These are phyloP conservation scores for Sebastes steindachneri DNA, from an alignment of 2,797 vertebrate genomes.

Conservation along the genomic window DNA sequence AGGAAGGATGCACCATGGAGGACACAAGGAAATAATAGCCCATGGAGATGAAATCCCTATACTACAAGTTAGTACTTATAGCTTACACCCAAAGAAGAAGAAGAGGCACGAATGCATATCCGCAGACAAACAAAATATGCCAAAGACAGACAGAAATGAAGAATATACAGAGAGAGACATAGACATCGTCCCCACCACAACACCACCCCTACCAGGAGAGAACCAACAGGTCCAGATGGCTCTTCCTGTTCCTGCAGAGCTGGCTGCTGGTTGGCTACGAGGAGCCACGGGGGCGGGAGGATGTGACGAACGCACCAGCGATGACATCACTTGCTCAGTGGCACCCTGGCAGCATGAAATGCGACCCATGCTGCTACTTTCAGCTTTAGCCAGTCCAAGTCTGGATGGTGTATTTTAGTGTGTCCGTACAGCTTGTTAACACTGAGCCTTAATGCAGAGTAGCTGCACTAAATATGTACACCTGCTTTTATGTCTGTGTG, in stretches of 20 bases:
- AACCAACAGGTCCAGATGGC: slow-evolving; percentile 83
- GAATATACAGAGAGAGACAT: background rate
- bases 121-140: background rate
- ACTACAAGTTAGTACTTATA: background rate
- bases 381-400: slow-evolving; percentile 32
- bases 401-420: slow-evolving; percentile 48
- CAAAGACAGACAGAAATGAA: background rate
- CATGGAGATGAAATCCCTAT: background rate
- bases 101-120: background rate
- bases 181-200: slow-evolving; percentile 11
- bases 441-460: background rate
- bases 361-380: slow-evolving; percentile 50
- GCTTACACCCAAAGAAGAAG: background rate
- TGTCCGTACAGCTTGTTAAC: slow-evolving; percentile 12
- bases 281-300: slow-evolving; percentile 53
- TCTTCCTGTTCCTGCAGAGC: slow-evolving; percentile 74
- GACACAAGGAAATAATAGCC: slow-evolving; percentile 8
- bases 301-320: slow-evolving; percentile 60
- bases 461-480: slow-evolving; percentile 1
- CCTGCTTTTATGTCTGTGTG: slow-evolving; percentile 4
- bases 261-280: slow-evolving; percentile 63
- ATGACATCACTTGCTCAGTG: slow-evolving; percentile 68
- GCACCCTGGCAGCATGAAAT: slow-evolving; percentile 60
- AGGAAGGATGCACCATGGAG: background rate
- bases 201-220: slow-evolving; percentile 58